Evolutionary conservation across 2,888 invertebrate genomes (phyloP).

Genomic region (Fragum fragum): DNA sequence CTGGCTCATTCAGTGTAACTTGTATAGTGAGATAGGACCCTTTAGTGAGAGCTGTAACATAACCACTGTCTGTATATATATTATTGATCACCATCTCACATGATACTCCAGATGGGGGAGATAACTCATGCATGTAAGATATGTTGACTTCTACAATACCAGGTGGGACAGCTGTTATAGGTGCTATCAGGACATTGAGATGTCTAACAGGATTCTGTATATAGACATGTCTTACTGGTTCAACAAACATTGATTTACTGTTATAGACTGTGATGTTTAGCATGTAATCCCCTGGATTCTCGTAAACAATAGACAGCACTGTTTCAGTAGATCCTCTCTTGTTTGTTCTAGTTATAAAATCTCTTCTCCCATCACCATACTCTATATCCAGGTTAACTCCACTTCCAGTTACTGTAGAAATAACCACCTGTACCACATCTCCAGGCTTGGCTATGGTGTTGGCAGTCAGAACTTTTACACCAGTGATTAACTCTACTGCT

Average conservation of each 20-base stretch:
- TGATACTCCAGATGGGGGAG: slow-evolving; percentile 63
- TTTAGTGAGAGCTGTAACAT: slow-evolving; percentile 21
- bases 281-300: slow-evolving; percentile 51
- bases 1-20: slow-evolving; percentile 8
- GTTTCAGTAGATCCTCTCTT: slow-evolving; percentile 52
- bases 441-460: slow-evolving; percentile 44
- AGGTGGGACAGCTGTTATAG: slow-evolving; percentile 62
- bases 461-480: slow-evolving; percentile 50
- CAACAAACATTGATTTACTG: slow-evolving; percentile 26
- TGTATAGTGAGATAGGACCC: slow-evolving; percentile 5
- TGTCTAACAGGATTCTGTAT: slow-evolving; percentile 67
- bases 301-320: slow-evolving; percentile 47
- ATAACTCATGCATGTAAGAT: slow-evolving; percentile 28
- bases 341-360: slow-evolving; percentile 54
- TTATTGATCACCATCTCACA: slow-evolving; percentile 45
- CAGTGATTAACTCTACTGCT: slow-evolving; percentile 65
- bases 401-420: slow-evolving; percentile 64
- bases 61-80: slow-evolving; percentile 15
- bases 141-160: slow-evolving; percentile 48
- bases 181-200: slow-evolving; percentile 47
- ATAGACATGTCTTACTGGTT: slow-evolving; percentile 36
- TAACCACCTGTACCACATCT: slow-evolving; percentile 50
- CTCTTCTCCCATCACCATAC: slow-evolving; percentile 51
- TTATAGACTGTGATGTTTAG: slow-evolving; percentile 61
- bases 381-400: slow-evolving; percentile 57